Percentiles rank a stretch among this genome's conserved stretches.
phyloP scores from a whole-genome alignment of 2,797 vertebrate genomes.

The Micromesistius poutassou region DNA sequence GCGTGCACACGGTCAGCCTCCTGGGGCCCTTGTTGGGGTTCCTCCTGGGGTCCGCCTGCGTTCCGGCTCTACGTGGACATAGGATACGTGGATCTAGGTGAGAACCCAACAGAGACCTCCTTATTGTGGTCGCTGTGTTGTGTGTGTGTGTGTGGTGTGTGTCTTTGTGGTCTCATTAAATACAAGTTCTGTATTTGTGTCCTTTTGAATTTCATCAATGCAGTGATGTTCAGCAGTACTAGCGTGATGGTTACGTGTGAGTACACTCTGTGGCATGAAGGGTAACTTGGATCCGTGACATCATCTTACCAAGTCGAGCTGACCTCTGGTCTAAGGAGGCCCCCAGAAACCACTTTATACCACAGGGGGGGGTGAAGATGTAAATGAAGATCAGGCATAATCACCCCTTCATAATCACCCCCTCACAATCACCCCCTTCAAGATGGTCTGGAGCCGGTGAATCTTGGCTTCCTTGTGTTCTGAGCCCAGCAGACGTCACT shows the following conservation, averaged over 20 bases:
- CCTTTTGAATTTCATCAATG: background rate
- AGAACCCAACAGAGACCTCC: slow-evolving; percentile 12
- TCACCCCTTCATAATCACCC: too few relatives aligned
- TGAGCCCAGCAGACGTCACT: background rate
- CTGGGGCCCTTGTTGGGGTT: slow-evolving; percentile 78
- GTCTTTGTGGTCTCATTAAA: background rate
- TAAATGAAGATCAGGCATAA: too few relatives aligned
- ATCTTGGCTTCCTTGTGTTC: too few relatives aligned
- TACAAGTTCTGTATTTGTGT: background rate
- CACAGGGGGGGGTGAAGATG: too few relatives aligned
- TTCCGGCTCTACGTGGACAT: slow-evolving; percentile 76
- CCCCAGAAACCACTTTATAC: too few relatives aligned
- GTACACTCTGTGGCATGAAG: background rate
- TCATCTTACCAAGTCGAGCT: background rate
- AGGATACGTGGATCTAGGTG: slow-evolving; percentile 72
- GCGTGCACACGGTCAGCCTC: slow-evolving; percentile 75
- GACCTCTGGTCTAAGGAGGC: background rate
- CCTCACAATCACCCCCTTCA: too few relatives aligned
- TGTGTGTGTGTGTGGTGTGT: background rate
- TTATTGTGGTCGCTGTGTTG: background rate
- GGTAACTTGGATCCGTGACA: background rate
- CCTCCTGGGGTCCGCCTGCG: slow-evolving; percentile 74
- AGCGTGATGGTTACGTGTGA: background rate
- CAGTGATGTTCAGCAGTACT: background rate
- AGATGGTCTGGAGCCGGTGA: too few relatives aligned